Evolutionary conservation across 1,140 invertebrate species (phyloP).

Genomic region (Tyrophagus putrescentiae): DNA sequence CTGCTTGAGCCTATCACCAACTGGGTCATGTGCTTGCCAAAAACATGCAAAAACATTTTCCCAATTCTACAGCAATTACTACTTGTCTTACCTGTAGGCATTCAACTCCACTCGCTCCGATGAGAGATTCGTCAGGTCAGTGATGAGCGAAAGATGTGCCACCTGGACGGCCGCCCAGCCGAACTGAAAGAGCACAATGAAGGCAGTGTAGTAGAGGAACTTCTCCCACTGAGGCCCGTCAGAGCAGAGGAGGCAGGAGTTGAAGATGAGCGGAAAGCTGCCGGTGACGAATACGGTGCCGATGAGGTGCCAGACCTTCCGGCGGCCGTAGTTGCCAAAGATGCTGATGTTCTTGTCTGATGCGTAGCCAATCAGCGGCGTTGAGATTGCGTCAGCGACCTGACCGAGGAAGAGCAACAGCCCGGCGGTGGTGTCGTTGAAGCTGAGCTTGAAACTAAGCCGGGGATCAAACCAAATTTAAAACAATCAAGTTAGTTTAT

Average conservation of each 20-base stretch:
- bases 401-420: constrained; percentile 65
- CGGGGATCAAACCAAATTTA: too few relatives aligned
- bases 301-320: constrained; percentile 30
- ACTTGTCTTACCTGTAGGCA: constrained; percentile 53
- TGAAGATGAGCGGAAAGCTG: constrained; percentile 80
- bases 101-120: constrained; percentile 66
- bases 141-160: constrained; percentile 80
- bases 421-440: constrained; percentile 57
- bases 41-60: too few relatives aligned
- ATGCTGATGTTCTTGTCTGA: constrained; percentile 49
- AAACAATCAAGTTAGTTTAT: too few relatives aligned
- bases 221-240: constrained; percentile 49
- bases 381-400: constrained; percentile 69
- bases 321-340: constrained; percentile 25
- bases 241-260: constrained; percentile 55
- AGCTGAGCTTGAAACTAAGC: constrained; percentile 59
- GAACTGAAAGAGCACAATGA: constrained; percentile 86
- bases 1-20: too few relatives aligned
- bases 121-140: constrained; percentile 55
- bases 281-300: constrained; percentile 58
- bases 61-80: too few relatives aligned
- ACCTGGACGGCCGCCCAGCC: constrained; percentile 91
- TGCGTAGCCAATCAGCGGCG: constrained; percentile 69
- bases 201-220: constrained; percentile 67
- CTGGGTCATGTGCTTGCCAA: too few relatives aligned